Evolutionary conservation across 2,888 invertebrate species (phyloP).

Genomic region (Linyphia triangularis): DNA sequence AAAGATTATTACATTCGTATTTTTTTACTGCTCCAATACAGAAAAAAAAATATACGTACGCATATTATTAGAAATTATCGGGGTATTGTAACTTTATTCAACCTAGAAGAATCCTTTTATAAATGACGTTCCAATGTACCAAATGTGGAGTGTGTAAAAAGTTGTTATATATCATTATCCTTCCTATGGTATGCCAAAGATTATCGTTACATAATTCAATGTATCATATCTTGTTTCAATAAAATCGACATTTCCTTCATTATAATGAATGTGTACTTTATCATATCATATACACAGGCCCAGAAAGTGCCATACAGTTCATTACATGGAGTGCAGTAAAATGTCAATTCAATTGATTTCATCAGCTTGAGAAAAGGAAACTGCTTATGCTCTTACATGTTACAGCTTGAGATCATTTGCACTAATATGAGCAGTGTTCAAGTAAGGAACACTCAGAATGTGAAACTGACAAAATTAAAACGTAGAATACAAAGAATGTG

Average conservation of each 20-base stretch:
- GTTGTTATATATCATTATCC: constrained; percentile 60
- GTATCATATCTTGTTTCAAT: constrained; percentile 74
- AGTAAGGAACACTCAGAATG: too few species aligned
- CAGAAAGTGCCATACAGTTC: neutral
- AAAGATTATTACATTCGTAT: neutral
- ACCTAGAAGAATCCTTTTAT: neutral
- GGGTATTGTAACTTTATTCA: neutral
- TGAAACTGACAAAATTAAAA: too few species aligned
- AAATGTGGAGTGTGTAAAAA: constrained; percentile 51
- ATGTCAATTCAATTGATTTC: too few species aligned
- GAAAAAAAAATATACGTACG: neutral
- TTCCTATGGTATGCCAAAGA: constrained; percentile 73
- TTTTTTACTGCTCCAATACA: neutral
- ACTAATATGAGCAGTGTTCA: too few species aligned
- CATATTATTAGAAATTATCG: neutral
- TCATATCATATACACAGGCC: too few species aligned
- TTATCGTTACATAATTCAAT: constrained; percentile 63
- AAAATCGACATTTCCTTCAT: constrained; percentile 66
- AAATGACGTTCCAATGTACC: constrained; percentile 39
- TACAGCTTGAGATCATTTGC: too few species aligned
- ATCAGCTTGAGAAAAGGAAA: too few species aligned
- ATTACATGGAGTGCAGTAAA: too few species aligned
- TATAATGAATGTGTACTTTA: neutral
- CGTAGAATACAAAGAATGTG: too few species aligned
- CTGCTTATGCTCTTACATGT: too few species aligned